Evolutionary conservation across 1,140 invertebrate species (phyloP), one percentile per base, ranked within the genome.

Genomic region (Zeugodacus cucurbitae): DNA sequence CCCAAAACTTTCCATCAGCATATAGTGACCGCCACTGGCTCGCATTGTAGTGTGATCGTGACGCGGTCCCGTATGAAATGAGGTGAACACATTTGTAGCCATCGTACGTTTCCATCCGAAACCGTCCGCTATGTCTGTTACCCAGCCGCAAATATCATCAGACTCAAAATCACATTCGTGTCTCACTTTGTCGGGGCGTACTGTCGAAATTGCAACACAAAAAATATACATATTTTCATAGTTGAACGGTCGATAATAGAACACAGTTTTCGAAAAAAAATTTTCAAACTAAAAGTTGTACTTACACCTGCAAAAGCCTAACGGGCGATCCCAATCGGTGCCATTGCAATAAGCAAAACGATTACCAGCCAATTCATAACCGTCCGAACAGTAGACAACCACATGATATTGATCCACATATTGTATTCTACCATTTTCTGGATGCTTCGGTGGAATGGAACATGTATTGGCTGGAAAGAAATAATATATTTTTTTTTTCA

Each of bases 91-190:
- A 58, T 87, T 87, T 3, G 89, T 90, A 0, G 90, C 90, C 85
- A 90, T 89, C 2, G 90, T 85, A 0, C 92, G 92, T 2, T 88
- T 87, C 92, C 92, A 93, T 11, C 89, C 88, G 11, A 70, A n/a
- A 20, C 26, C 37, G 5, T 88, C 74, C 0, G 1, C 89, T 58
- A 6, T 82, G 58, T 89, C 88, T 29, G 87, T 64, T 0, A 59
- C 78, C 92, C 92, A 93, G 74, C 93, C 93, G 54, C 93, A 93
- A 20, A 89, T 78, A 86, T 92, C 91, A 0, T 89, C 89, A 22
- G 87, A 90, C 89, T 92, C 92, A 54, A 93, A 93, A 87, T 93
- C 92, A 34, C 92, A 93, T n/a, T 87, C 78, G 14, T 91, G 89
- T 7, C 88, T 87, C 3, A 86, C 41, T 6, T 64, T 74, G 22